Percentiles rank a stretch among this genome's conserved stretches.
Conservation (phyloP, 2,113 vertebrate genomes). For the Pygoscelis antarcticus region DNA sequence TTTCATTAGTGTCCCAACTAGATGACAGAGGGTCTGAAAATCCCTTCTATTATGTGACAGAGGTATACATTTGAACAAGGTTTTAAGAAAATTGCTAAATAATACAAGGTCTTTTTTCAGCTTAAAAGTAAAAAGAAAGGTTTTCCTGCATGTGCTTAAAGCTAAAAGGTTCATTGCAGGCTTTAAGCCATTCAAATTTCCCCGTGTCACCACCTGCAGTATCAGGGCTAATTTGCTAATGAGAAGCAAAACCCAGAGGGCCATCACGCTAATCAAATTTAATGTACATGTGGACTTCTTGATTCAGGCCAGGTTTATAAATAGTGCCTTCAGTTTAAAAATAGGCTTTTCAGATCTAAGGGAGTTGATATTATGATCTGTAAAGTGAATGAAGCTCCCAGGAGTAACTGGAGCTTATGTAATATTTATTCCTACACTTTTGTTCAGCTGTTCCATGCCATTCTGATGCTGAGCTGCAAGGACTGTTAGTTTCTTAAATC, state of each 20-base stretch:
- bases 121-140: not conserved
- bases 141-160: not conserved
- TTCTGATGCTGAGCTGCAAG: constrained; percentile 33
- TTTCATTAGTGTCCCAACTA: not conserved
- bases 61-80: not conserved
- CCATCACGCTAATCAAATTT: constrained; percentile 44
- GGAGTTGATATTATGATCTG: constrained; percentile 55
- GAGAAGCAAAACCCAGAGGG: constrained; percentile 28
- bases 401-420: constrained; percentile 38
- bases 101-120: not conserved
- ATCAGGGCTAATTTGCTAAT: constrained; percentile 43
- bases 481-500: constrained; percentile 12
- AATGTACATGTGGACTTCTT: constrained; percentile 47
- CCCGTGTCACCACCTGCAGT: not conserved
- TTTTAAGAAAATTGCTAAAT: not conserved
- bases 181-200: not conserved
- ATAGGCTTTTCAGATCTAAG: constrained; percentile 50
- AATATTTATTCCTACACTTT: constrained; percentile 55
- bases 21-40: not conserved
- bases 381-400: constrained; percentile 56
- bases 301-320: constrained; percentile 60
- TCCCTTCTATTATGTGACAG: not conserved
- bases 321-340: constrained; percentile 62
- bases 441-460: constrained; percentile 22
- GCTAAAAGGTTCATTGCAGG: not conserved